Conservation (phyloP, 1,140 invertebrate species). For the Microplitis demolitor region DNA sequence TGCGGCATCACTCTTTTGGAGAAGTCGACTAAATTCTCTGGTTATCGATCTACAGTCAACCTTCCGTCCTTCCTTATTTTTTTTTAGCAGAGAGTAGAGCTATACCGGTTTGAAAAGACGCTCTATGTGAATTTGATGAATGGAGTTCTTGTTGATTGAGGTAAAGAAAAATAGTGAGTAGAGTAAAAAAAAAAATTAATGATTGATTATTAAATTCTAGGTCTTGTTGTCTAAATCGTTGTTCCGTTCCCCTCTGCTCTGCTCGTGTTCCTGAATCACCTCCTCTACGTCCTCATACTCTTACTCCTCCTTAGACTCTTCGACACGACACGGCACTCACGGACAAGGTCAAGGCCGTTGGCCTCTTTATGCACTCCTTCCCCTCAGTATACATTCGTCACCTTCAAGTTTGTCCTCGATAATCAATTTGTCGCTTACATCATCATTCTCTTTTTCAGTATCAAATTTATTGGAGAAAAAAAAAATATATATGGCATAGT, state of each 20-base stretch:
- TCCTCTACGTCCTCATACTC: constrained; percentile 34
- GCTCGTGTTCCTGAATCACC: constrained; percentile 22
- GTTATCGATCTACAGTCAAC: constrained; percentile 42
- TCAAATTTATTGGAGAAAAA: not conserved
- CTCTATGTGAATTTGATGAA: not conserved
- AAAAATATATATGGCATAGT: not conserved
- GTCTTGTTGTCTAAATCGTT: no score
- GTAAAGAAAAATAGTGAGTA: no score
- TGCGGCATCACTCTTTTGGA: constrained; percentile 4
- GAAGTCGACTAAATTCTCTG: constrained; percentile 29
- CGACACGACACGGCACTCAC: constrained; percentile 28
- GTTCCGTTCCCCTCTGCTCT: no score
- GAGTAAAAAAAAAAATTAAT: no score
- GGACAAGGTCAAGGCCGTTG: constrained; percentile 55
- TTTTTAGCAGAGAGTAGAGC: not conserved
- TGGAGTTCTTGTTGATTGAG: no score
- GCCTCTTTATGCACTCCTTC: constrained; percentile 36
- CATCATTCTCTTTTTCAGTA: constrained; percentile 10
- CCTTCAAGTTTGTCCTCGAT: constrained; percentile 1
- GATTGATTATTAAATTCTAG: no score
- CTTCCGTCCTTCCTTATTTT: constrained; percentile 37
- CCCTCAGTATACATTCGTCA: constrained; percentile 23
- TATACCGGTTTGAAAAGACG: not conserved
- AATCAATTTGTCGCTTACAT: constrained; percentile 3
- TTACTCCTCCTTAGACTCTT: constrained; percentile 16